Evolutionary conservation across 2,888 invertebrate genomes (phyloP).

Genomic region (Diarsia mendica): DNA sequence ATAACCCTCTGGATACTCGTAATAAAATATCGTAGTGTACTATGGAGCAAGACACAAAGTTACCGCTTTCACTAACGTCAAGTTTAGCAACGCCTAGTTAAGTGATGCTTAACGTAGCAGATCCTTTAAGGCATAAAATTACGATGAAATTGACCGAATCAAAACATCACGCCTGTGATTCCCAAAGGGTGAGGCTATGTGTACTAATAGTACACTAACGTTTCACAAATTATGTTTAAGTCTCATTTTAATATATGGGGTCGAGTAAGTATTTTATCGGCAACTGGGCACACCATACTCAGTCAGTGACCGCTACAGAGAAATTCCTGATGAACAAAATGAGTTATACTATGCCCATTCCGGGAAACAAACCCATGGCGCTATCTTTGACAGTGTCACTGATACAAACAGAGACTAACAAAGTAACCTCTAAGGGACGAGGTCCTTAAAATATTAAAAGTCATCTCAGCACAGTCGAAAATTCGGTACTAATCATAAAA

Average conservation of each 20-base stretch:
- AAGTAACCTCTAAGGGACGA: neutral
- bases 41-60: neutral
- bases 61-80: neutral
- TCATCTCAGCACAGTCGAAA: neutral
- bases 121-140: neutral
- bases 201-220: neutral
- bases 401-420: neutral
- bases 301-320: neutral
- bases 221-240: neutral
- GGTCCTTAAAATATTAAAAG: neutral
- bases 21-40: conserved; percentile 33
- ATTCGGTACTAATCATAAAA: conserved; percentile 36
- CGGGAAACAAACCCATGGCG: neutral
- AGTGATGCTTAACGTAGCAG: neutral
- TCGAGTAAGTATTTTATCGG: neutral
- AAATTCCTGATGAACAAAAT: neutral
- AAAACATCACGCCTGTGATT: neutral
- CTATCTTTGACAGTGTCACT: neutral
- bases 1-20: conserved; percentile 32
- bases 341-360: neutral
- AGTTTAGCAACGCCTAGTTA: neutral
- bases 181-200: neutral
- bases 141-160: neutral
- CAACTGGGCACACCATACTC: neutral
- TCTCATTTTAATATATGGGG: neutral